A percentile compares a stretch with the other conserved stretches of the same genome.
These are phyloP conservation scores for Siphonodentalium dalli DNA, from an alignment of 2,888 invertebrate genomes.

Conservation along the genomic window DNA sequence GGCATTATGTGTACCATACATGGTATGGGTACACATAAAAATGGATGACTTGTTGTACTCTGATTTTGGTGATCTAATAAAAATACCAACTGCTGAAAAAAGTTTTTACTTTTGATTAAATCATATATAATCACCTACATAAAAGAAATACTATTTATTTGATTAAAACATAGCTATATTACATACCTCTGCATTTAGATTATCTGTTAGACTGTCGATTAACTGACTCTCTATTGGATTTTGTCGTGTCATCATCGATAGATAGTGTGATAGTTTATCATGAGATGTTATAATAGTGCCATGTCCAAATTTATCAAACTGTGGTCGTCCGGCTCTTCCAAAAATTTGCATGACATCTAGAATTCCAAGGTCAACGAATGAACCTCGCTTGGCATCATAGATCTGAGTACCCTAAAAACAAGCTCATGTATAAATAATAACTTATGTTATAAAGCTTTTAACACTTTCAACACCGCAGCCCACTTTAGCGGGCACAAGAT, in stretches of 20 bases:
- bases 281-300: conserved; percentile 95
- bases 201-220: conserved; percentile 87
- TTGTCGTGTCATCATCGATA: conserved; percentile 92
- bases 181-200: conserved; percentile 93
- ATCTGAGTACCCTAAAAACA: conserved; percentile 86
- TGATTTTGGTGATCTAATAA: too few relatives aligned
- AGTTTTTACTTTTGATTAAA: too few relatives aligned
- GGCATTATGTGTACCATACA: too few relatives aligned
- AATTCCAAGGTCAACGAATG: conserved; percentile 93
- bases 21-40: too few relatives aligned
- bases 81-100: too few relatives aligned
- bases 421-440: conserved; percentile 2
- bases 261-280: conserved; percentile 89
- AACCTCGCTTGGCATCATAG: conserved; percentile 93
- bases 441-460: neutral
- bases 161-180: neutral
- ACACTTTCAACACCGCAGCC: neutral
- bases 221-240: conserved; percentile 99
- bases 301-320: conserved; percentile 90
- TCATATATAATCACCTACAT: too few relatives aligned
- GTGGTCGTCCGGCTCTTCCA: conserved; percentile 97
- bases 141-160: too few relatives aligned
- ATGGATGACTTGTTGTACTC: too few relatives aligned
- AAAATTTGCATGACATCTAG: conserved; percentile 91
- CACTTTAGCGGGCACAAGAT: too few relatives aligned